Percentiles rank a stretch among this genome's conserved stretches.
phyloP scores from a whole-genome alignment of 2,797 vertebrate species.

The Hephaestus fuliginosus region DNA sequence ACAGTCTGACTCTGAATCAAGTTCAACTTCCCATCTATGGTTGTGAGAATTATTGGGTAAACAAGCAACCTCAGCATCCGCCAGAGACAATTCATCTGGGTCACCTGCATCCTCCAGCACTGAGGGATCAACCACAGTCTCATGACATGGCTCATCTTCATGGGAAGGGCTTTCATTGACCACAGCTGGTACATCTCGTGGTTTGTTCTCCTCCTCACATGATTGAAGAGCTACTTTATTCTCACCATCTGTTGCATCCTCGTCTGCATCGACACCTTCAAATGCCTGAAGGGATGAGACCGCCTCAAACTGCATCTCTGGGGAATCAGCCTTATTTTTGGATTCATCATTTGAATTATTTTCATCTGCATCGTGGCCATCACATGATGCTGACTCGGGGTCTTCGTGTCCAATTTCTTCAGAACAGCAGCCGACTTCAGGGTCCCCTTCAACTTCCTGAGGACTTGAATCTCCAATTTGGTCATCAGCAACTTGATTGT shows the following conservation, averaged over 20 bases:
- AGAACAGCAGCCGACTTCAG: background rate
- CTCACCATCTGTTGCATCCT: constrained; percentile 36
- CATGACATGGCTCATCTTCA: constrained; percentile 49
- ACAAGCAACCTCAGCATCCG: constrained; percentile 36
- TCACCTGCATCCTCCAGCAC: constrained; percentile 41
- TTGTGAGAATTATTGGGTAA: constrained; percentile 11
- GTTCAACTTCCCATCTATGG: background rate
- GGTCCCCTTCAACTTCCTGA: background rate
- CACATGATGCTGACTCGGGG: background rate
- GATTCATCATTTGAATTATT: constrained; percentile 13
- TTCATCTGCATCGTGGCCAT: background rate
- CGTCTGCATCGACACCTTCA: constrained; percentile 16
- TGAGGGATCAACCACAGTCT: constrained; percentile 39
- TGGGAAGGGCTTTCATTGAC: constrained; percentile 1
- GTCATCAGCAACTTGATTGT: background rate
- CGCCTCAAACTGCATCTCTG: background rate
- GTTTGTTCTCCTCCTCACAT: constrained; percentile 48
- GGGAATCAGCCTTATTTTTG: constrained; percentile 32
- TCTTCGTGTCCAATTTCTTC: constrained; percentile 10
- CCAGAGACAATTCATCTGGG: constrained; percentile 8
- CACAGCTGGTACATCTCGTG: constrained; percentile 32
- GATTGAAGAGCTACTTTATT: constrained; percentile 37
- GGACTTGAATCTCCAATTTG: background rate
- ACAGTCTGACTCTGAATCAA: constrained; percentile 1
- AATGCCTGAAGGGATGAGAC: constrained; percentile 2